A percentile compares a stretch with the other conserved stretches of the same genome.
Evolutionary conservation across 2,113 vertebrate species (phyloP).

Genomic region (Aramus guarauna): DNA sequence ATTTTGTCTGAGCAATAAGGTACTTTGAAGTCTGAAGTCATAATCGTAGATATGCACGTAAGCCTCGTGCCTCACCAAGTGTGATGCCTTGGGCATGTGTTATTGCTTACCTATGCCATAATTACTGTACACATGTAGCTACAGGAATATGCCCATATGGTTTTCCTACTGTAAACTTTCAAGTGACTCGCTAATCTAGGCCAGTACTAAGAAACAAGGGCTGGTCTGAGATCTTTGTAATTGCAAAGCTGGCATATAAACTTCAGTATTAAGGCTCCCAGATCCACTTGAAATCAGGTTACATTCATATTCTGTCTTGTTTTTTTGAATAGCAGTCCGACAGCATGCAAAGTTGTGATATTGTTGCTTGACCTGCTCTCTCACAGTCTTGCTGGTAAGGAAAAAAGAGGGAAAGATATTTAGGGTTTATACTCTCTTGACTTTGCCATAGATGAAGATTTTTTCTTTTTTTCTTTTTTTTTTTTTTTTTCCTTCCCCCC

Average conservation of each 20-base stretch:
- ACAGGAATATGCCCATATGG: conserved; percentile 48
- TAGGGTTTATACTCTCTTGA: not conserved
- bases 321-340: not conserved
- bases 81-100: conserved; percentile 51
- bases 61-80: conserved; percentile 63
- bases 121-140: conserved; percentile 53
- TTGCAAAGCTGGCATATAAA: not conserved
- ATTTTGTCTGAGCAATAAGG: conserved; percentile 65
- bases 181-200: conserved; percentile 26
- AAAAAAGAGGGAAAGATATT: not conserved
- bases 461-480: no score
- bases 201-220: not conserved
- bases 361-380: not conserved
- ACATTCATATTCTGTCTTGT: not conserved
- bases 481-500: no score
- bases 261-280: not conserved
- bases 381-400: not conserved
- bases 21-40: conserved; percentile 52
- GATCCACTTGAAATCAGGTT: not conserved
- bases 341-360: not conserved
- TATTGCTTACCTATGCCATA: conserved; percentile 32
- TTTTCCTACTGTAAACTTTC: conserved; percentile 56
- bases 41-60: conserved; percentile 16
- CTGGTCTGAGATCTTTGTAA: not conserved
- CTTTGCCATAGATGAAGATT: not conserved